Conservation (phyloP, 2,888 invertebrate genomes). For the Caenorhabditis sinica region DNA sequence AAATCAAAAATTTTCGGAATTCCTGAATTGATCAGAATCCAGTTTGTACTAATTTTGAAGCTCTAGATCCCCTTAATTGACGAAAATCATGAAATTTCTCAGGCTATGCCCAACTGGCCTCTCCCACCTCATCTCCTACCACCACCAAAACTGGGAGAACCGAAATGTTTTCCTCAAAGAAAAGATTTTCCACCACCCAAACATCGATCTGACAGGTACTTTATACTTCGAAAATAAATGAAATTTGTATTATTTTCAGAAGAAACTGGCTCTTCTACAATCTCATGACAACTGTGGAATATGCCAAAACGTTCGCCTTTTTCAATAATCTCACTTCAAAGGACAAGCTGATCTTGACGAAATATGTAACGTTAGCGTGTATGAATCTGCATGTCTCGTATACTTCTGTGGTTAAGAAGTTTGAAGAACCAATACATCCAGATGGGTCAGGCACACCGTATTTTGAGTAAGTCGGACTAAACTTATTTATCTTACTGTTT, state of each 20-base stretch:
- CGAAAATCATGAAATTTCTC: not conserved
- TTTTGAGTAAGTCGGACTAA: constrained; percentile 8
- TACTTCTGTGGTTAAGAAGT: constrained; percentile 6
- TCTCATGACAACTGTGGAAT: constrained; percentile 51
- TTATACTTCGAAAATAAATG: not conserved
- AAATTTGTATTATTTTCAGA: not conserved
- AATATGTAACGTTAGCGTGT: constrained; percentile 30
- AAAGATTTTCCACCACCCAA: not conserved
- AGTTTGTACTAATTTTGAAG: too few species aligned
- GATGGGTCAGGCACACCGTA: constrained; percentile 33
- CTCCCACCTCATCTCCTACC: constrained; percentile 4
- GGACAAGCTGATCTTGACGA: constrained; percentile 33
- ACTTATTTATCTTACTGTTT: not conserved
- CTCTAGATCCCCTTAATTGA: too few species aligned
- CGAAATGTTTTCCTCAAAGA: not conserved
- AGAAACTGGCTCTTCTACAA: constrained; percentile 42
- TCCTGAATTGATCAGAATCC: too few species aligned
- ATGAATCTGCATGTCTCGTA: constrained; percentile 52
- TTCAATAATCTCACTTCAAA: constrained; percentile 20
- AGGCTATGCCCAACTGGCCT: constrained; percentile 51
- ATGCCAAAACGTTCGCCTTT: constrained; percentile 55
- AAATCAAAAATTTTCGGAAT: too few species aligned
- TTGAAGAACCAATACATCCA: constrained; percentile 13
- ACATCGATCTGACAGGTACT: not conserved
- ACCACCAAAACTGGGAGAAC: not conserved